These are phyloP conservation scores for Cephalophus harveyi DNA, from an alignment of 2,113 vertebrate species.

Conservation along the genomic window DNA sequence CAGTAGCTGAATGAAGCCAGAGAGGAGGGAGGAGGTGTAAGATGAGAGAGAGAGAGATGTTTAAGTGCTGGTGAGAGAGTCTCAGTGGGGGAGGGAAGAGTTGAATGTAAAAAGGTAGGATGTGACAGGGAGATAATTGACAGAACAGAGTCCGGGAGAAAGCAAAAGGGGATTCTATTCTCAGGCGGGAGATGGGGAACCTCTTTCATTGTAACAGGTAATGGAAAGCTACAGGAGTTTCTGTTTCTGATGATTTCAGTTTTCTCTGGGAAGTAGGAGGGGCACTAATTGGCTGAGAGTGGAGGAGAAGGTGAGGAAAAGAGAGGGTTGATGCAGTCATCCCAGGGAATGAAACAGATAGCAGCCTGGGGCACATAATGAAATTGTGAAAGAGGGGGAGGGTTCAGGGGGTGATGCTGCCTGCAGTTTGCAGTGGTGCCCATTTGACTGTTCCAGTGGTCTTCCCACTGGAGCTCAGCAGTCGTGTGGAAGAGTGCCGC, in stretches of 20 bases:
- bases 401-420: neutral
- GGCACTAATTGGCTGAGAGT: neutral
- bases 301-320: neutral
- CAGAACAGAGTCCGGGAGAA: neutral
- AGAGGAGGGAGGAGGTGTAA: neutral
- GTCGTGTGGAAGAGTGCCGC: neutral
- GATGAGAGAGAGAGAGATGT: neutral
- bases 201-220: neutral
- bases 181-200: neutral
- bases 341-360: neutral
- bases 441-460: neutral
- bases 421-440: neutral
- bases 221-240: neutral
- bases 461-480: neutral
- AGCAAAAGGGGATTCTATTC: neutral
- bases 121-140: neutral
- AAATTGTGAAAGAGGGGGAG: neutral
- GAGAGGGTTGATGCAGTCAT: neutral
- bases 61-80: neutral
- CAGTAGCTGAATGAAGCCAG: neutral
- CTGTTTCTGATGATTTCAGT: neutral
- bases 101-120: neutral
- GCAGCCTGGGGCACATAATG: neutral
- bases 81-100: neutral
- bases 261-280: neutral